Conservation (phyloP, 2,888 invertebrate genomes). For the Parthenolecanium corni region DNA sequence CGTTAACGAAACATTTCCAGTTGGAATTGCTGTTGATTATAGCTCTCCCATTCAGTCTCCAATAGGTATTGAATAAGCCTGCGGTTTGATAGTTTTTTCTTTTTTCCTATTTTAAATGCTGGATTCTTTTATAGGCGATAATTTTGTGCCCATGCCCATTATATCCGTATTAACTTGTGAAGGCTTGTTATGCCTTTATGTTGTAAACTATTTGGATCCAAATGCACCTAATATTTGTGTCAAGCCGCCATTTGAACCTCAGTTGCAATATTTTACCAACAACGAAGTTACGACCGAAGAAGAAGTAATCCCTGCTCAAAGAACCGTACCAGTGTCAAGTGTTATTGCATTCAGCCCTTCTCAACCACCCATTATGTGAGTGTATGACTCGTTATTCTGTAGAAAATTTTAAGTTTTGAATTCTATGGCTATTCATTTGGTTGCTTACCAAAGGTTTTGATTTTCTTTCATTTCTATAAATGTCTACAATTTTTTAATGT, state of each 20-base stretch:
- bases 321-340: neutral
- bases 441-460: no score
- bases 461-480: no score
- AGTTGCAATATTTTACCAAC: neutral
- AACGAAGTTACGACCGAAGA: neutral
- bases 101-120: neutral
- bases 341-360: neutral
- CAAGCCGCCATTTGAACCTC: neutral
- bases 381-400: no score
- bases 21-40: slow-evolving; percentile 65
- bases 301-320: neutral
- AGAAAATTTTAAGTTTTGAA: no score
- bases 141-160: slow-evolving; percentile 61
- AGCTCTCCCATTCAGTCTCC: slow-evolving; percentile 41
- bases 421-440: no score
- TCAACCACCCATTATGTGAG: neutral
- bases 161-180: slow-evolving; percentile 64
- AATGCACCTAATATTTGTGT: neutral
- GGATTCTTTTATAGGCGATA: neutral
- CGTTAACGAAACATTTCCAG: slow-evolving; percentile 63
- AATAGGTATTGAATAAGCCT: neutral
- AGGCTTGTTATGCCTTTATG: slow-evolving; percentile 58
- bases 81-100: neutral
- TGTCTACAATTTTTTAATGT: no score
- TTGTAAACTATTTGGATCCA: slow-evolving; percentile 4